These are phyloP conservation scores for Isurus oxyrinchus DNA, from an alignment of 2,113 vertebrate genomes.

Conservation along the genomic window DNA sequence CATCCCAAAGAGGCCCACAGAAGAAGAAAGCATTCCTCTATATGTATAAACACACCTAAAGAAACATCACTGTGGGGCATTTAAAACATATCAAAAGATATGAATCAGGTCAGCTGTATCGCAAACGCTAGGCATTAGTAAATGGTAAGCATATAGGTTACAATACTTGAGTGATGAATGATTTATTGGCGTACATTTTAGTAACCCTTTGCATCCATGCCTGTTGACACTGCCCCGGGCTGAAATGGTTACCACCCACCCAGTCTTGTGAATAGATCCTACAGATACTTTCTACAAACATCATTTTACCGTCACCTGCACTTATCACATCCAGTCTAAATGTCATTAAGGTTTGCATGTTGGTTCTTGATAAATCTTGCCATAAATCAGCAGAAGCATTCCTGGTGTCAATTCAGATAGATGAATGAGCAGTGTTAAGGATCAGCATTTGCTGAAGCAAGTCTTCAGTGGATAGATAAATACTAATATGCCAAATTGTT, in stretches of 20 bases:
- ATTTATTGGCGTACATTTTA: constrained; percentile 23
- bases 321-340: constrained; percentile 19
- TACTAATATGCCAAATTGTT: neutral
- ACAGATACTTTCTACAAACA: constrained; percentile 21
- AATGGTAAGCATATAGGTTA: neutral
- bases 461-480: neutral
- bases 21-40: neutral
- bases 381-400: constrained; percentile 21
- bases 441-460: constrained; percentile 15
- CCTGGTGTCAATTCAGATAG: constrained; percentile 1
- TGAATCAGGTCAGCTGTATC: neutral
- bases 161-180: constrained; percentile 21
- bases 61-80: neutral
- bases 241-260: constrained; percentile 25
- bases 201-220: constrained; percentile 3
- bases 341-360: constrained; percentile 28
- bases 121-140: neutral
- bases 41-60: neutral
- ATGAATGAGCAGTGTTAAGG: constrained; percentile 18
- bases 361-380: constrained; percentile 17
- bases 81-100: neutral
- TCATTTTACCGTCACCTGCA: constrained; percentile 19
- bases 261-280: neutral
- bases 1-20: neutral
- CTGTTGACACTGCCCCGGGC: neutral